Evolutionary conservation across 2,888 invertebrate genomes (phyloP).

Genomic region (Sympetrum striolatum): DNA sequence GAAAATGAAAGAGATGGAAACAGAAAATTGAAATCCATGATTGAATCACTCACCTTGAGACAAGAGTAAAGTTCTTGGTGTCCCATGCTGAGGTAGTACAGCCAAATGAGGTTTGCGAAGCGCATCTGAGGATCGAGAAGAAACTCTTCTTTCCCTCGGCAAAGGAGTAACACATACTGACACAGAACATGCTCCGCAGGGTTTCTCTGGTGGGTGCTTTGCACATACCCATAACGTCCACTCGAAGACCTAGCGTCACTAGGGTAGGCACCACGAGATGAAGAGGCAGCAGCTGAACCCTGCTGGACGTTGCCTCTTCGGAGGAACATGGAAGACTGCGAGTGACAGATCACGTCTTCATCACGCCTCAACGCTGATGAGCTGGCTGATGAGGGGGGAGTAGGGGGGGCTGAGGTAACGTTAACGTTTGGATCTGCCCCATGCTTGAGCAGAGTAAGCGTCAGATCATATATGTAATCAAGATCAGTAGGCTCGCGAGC

Average conservation of each 20-base stretch:
- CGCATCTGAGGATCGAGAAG: constrained; percentile 68
- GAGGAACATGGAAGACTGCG: constrained; percentile 61
- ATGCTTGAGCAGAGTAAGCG: constrained; percentile 73
- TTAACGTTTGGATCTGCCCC: constrained; percentile 76
- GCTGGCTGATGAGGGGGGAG: constrained; percentile 51
- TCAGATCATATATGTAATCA: constrained; percentile 72
- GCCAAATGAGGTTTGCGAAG: constrained; percentile 70
- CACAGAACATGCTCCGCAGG: constrained; percentile 70
- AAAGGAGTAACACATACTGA: constrained; percentile 74
- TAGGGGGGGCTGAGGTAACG: constrained; percentile 60
- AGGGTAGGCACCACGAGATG: constrained; percentile 51
- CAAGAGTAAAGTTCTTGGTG: constrained; percentile 73
- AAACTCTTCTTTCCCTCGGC: constrained; percentile 68
- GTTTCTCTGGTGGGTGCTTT: constrained; percentile 60
- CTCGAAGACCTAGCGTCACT: background rate
- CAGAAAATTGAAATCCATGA: too few relatives aligned
- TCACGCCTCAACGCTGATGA: constrained; percentile 54
- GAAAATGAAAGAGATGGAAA: too few relatives aligned
- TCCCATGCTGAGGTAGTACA: constrained; percentile 72
- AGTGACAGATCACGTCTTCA: constrained; percentile 45
- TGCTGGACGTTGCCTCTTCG: constrained; percentile 53
- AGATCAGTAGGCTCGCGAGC: constrained; percentile 72
- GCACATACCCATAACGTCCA: background rate
- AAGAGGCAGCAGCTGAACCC: constrained; percentile 52
- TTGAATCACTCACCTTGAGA: constrained; percentile 55